Evolutionary conservation across 2,113 vertebrate species (phyloP).

Genomic region (Himantopus leucocephalus): DNA sequence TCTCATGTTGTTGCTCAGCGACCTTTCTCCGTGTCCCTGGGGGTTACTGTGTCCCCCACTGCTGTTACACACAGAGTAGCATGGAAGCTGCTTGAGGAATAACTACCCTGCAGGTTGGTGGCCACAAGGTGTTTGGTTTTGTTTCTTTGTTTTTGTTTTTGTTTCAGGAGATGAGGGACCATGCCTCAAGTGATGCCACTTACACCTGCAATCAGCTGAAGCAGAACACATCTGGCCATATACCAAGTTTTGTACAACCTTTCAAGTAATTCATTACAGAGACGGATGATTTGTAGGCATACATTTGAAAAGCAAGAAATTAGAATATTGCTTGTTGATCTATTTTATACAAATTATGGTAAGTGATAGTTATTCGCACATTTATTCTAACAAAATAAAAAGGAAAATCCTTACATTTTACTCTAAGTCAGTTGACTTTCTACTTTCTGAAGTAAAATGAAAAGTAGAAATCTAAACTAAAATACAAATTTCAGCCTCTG

Average conservation of each 20-base stretch:
- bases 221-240: accelerated
- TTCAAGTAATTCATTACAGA: not conserved
- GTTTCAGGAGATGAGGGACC: not conserved
- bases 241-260: not conserved
- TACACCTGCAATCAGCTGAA: not conserved
- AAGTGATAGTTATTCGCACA: not conserved
- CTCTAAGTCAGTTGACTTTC: not conserved
- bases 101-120: not conserved
- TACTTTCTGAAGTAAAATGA: not conserved
- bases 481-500: not conserved
- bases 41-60: not conserved
- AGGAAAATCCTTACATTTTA: not conserved
- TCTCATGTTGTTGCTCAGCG: not conserved
- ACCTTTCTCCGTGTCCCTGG: not conserved
- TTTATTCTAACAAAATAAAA: not conserved
- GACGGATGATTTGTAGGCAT: not conserved
- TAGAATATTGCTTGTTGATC: not conserved
- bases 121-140: not conserved
- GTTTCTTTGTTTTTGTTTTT: not conserved
- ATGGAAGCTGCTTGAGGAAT: not conserved
- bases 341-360: not conserved
- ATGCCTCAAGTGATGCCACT: not conserved
- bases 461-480: not conserved
- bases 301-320: not conserved
- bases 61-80: not conserved